Evolutionary conservation across 2,113 vertebrate genomes (phyloP).

Genomic region (Anthoscopus minutus): DNA sequence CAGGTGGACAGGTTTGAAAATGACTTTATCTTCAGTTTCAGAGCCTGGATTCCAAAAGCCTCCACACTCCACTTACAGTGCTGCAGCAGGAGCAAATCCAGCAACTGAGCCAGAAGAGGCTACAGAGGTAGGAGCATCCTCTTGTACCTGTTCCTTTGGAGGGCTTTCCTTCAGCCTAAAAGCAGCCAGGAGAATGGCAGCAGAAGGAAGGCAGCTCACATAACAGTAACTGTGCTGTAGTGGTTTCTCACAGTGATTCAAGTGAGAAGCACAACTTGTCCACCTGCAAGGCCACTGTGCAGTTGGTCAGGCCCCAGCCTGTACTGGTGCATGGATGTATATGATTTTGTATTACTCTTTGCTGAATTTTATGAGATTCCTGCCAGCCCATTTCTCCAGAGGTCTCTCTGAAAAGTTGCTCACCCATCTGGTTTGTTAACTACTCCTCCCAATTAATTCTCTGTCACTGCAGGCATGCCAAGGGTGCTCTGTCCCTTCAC

Average conservation of each 20-base stretch:
- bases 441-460: not conserved
- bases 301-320: not conserved
- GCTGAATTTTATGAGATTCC: not conserved
- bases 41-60: conserved; percentile 64
- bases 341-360: not conserved
- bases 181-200: not conserved
- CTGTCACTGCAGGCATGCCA: not conserved
- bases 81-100: conserved; percentile 73
- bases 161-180: not conserved
- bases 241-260: not conserved
- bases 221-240: not conserved
- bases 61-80: conserved; percentile 66
- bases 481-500: not conserved
- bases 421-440: not conserved
- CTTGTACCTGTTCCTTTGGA: not conserved
- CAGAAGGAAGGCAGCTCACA: not conserved
- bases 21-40: conserved; percentile 74
- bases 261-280: not conserved
- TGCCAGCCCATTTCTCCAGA: not conserved
- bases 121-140: conserved; percentile 75
- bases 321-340: not conserved
- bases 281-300: not conserved
- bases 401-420: not conserved
- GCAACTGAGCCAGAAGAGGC: conserved; percentile 76
- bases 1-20: not conserved